Evolutionary conservation across 2,888 invertebrate species (phyloP).

Genomic region (Salticus scenicus): DNA sequence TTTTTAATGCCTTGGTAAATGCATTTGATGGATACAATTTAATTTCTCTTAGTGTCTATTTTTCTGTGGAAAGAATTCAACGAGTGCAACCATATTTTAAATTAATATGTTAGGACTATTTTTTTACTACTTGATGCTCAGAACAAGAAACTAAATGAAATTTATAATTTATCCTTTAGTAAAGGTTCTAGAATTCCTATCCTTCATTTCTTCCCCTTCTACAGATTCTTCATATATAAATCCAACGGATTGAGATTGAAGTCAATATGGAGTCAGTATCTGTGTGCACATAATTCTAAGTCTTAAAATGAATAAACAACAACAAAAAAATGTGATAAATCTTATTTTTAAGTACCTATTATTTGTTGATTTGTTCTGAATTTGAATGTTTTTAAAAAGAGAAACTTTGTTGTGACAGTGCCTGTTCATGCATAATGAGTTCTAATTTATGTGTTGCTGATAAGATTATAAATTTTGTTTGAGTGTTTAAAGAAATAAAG

Average conservation of each 20-base stretch:
- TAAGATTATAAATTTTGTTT: neutral
- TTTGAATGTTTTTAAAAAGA: too few species aligned
- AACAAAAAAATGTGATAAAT: constrained; percentile 20
- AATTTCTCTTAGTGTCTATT: constrained; percentile 14
- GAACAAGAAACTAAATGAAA: neutral
- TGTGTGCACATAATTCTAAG: neutral
- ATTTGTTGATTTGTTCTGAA: neutral
- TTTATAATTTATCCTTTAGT: neutral
- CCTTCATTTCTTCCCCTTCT: neutral
- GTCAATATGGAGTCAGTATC: neutral
- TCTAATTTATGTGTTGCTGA: constrained; percentile 11
- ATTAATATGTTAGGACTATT: constrained; percentile 11
- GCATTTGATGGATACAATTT: constrained; percentile 19
- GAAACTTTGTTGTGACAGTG: constrained; percentile 19
- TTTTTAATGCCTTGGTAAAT: constrained; percentile 22
- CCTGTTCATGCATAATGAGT: constrained; percentile 1
- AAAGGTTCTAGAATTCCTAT: neutral
- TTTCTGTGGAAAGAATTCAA: constrained; percentile 9
- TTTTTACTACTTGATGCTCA: constrained; percentile 22
- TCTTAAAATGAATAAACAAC: too few species aligned
- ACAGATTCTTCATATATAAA: neutral
- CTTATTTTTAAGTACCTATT: constrained; percentile 11
- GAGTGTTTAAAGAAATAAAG: neutral
- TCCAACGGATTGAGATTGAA: neutral
- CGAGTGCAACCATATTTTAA: neutral